Conservation (phyloP, 2,888 invertebrate genomes). For the Amphipoea oculea region DNA sequence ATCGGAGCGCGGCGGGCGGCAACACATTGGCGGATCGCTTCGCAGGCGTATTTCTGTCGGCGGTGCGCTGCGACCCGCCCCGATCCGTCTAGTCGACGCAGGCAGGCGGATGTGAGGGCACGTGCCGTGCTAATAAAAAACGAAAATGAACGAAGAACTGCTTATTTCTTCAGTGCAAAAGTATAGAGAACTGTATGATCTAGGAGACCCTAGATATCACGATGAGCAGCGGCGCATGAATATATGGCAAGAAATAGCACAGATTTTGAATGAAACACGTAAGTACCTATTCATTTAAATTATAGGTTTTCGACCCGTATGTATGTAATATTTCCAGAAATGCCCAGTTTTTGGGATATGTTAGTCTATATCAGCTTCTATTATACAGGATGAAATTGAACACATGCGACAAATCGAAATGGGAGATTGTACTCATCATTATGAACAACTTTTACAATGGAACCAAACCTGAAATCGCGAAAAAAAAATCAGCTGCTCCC, state of each 20-base stretch:
- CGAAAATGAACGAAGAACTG: not conserved
- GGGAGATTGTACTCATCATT: too few relatives aligned
- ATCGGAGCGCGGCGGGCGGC: too few relatives aligned
- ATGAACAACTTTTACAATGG: too few relatives aligned
- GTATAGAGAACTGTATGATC: not conserved
- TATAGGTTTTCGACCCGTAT: constrained; percentile 29
- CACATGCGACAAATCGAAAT: too few relatives aligned
- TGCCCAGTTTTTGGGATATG: constrained; percentile 39
- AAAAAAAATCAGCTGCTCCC: too few relatives aligned
- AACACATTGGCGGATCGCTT: too few relatives aligned
- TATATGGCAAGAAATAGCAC: constrained; percentile 38
- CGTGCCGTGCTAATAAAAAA: too few relatives aligned
- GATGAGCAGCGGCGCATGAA: constrained; percentile 27
- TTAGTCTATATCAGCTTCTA: constrained; percentile 29
- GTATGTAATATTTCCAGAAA: constrained; percentile 37
- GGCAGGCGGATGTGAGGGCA: too few relatives aligned
- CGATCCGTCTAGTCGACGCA: too few relatives aligned
- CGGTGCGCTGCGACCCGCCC: too few relatives aligned
- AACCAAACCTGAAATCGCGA: too few relatives aligned
- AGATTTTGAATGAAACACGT: constrained; percentile 19
- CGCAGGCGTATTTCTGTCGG: not conserved
- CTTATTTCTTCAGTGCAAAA: not conserved
- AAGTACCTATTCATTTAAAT: constrained; percentile 17
- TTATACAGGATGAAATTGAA: too few relatives aligned
- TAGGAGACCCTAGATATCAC: not conserved